Percentiles rank a stretch among this genome's conserved stretches.
Conservation (phyloP, 2,888 invertebrate species). For the Anthoptus insignis region DNA sequence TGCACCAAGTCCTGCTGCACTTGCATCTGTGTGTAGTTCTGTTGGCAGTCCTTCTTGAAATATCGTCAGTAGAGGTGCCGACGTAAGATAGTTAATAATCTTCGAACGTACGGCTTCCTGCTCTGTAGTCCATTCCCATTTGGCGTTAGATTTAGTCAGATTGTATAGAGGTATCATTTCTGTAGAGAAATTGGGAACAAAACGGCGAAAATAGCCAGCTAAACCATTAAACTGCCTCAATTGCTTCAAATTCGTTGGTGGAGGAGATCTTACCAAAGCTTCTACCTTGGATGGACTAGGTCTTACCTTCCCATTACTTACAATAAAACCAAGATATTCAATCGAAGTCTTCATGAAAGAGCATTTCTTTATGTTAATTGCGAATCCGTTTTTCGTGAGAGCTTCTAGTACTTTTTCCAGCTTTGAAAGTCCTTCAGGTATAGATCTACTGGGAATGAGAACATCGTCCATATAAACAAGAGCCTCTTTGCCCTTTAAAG, state of each 20-base stretch:
- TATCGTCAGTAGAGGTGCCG: slow-evolving; percentile 15
- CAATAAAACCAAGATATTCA: background rate
- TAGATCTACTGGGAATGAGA: background rate
- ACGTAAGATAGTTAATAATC: slow-evolving; percentile 12
- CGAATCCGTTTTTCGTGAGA: background rate
- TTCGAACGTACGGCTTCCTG: background rate
- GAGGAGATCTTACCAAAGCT: background rate
- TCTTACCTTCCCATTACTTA: background rate
- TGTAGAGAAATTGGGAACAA: slow-evolving; percentile 9
- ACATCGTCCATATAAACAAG: slow-evolving; percentile 1
- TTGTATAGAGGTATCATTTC: background rate
- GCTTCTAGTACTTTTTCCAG: background rate
- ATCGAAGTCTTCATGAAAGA: background rate
- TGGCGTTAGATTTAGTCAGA: background rate
- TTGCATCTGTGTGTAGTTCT: slow-evolving; percentile 47
- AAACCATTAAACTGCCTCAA: background rate
- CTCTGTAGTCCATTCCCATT: background rate
- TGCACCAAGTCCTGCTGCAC: slow-evolving; percentile 45
- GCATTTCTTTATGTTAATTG: slow-evolving; percentile 6
- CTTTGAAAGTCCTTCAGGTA: background rate
- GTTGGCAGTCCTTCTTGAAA: slow-evolving; percentile 16
- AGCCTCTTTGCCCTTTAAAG: background rate
- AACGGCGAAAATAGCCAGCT: slow-evolving; percentile 34
- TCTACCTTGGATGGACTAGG: background rate
- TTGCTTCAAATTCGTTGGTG: background rate